Evolutionary conservation across 2,888 invertebrate genomes (phyloP).

Genomic region (Drosophila suboccidentalis): DNA sequence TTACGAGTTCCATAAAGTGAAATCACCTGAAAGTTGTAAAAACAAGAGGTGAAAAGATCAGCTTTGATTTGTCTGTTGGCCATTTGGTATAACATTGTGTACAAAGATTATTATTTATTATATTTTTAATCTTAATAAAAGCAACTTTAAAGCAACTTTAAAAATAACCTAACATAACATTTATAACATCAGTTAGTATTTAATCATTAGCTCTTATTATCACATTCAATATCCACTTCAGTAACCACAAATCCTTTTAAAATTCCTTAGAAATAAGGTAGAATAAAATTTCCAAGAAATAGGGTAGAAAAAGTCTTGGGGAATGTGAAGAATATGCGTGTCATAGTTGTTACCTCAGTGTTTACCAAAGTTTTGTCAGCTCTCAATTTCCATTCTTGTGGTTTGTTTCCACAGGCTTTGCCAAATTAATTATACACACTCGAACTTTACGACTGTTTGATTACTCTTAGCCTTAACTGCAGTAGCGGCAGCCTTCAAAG

Average conservation of each 20-base stretch:
- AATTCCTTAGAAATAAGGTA: neutral
- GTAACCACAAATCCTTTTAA: neutral
- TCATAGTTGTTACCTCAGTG: constrained; percentile 32
- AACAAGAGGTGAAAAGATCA: neutral
- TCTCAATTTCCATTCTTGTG: constrained; percentile 52
- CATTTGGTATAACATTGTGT: constrained; percentile 1
- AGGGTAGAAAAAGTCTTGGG: neutral
- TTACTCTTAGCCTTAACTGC: constrained; percentile 44
- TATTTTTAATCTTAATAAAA: neutral
- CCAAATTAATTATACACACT: constrained; percentile 71
- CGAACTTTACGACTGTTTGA: constrained; percentile 65
- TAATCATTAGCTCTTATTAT: too few species aligned
- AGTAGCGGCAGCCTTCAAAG: constrained; percentile 21
- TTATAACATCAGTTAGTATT: too few species aligned
- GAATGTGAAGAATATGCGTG: constrained; percentile 5
- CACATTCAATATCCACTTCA: neutral
- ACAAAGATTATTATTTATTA: neutral
- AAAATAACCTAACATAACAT: neutral
- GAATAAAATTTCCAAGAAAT: neutral
- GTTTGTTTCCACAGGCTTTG: constrained; percentile 52
- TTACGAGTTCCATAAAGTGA: constrained; percentile 24
- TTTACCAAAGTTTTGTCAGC: constrained; percentile 50
- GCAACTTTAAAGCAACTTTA: neutral
- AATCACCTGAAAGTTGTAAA: constrained; percentile 23
- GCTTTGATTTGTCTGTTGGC: neutral